A percentile compares a stretch with the other conserved stretches of the same genome.
Conservation (phyloP, 2,113 vertebrate species). For the Corvus moneduloides region DNA sequence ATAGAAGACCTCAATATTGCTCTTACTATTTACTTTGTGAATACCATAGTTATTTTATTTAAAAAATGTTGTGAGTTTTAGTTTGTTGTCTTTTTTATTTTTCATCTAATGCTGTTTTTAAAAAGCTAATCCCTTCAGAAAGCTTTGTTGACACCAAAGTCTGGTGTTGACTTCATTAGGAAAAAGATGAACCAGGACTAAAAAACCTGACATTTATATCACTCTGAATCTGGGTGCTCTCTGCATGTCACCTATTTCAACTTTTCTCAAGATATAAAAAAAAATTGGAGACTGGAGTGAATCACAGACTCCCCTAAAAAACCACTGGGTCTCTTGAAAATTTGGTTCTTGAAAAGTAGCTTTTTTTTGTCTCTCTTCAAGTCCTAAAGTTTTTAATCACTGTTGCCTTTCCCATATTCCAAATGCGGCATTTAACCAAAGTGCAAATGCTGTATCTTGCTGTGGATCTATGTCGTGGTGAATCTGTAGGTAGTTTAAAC, state of each 20-base stretch:
- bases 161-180: background rate
- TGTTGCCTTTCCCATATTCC: background rate
- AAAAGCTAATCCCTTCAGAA: background rate
- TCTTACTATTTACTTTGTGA: background rate
- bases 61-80: background rate
- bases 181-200: background rate
- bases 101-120: background rate
- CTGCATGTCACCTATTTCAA: background rate
- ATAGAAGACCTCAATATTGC: background rate
- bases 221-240: background rate
- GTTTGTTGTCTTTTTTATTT: background rate
- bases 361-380: background rate
- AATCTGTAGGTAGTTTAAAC: background rate
- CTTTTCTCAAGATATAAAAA: background rate
- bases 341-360: background rate
- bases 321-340: background rate
- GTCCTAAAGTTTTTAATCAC: background rate
- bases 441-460: background rate
- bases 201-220: accelerated
- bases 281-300: background rate
- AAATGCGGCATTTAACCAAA: background rate
- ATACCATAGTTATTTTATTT: background rate
- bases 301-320: background rate
- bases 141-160: background rate
- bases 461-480: background rate